Conservation (phyloP, 2,113 vertebrate genomes). For the Protobothrops mucrosquamatus region DNA sequence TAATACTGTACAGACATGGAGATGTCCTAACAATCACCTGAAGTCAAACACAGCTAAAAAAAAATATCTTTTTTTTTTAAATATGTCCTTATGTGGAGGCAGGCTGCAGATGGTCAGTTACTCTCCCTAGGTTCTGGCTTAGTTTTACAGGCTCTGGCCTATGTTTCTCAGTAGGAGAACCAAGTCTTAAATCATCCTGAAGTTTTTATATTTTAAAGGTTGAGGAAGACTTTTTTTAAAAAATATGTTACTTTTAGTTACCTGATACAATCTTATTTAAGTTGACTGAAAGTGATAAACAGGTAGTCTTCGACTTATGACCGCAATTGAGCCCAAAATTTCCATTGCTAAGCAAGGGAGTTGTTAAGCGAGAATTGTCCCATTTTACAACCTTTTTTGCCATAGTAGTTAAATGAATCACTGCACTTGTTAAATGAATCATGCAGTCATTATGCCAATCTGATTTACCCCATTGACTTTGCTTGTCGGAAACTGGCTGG, state of each 20-base stretch:
- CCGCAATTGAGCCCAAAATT: background rate
- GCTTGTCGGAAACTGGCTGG: background rate
- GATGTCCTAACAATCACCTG: background rate
- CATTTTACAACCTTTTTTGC: background rate
- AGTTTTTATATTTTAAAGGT: background rate
- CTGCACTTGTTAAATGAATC: background rate
- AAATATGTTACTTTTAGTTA: background rate
- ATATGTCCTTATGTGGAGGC: background rate
- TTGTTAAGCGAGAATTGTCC: background rate
- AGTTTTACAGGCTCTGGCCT: background rate
- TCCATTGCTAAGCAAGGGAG: background rate
- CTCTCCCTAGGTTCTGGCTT: background rate
- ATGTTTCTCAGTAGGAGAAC: background rate
- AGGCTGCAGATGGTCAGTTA: background rate
- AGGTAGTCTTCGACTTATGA: background rate
- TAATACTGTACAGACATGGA: background rate
- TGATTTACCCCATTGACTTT: background rate
- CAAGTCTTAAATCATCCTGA: background rate
- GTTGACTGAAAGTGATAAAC: background rate
- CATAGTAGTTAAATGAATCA: background rate
- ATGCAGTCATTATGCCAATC: background rate
- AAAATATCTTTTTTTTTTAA: background rate
- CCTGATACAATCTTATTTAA: background rate
- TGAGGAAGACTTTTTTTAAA: background rate
- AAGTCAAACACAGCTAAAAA: background rate